phyloP scores from a whole-genome alignment of 2,113 vertebrate genomes.

The Chaenogobius annularis region DNA sequence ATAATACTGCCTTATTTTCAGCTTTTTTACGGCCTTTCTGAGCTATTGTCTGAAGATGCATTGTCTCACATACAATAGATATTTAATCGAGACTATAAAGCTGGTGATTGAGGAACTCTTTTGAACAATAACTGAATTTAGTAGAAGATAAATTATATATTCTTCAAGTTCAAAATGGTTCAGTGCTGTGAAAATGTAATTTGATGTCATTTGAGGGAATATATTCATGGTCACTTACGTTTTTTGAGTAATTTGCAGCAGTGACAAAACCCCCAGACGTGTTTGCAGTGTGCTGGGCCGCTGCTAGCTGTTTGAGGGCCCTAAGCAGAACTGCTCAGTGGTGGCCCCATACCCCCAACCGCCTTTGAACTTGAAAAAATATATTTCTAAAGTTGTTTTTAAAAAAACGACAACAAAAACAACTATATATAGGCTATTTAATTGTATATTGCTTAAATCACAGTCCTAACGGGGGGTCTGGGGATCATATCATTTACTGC shows the following conservation, averaged over 20 bases:
- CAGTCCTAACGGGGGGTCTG: no score
- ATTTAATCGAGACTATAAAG: conserved; percentile 5
- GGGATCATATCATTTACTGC: no score
- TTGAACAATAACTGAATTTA: conserved; percentile 4
- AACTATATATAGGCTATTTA: no score
- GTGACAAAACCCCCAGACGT: conserved; percentile 14
- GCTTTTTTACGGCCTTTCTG: not conserved
- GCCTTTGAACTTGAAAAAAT: no score
- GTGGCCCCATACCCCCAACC: no score
- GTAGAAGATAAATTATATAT: not conserved
- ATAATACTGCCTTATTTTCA: not conserved
- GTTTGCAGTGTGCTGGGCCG: conserved; percentile 12
- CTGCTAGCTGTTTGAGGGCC: no score
- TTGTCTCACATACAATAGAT: conserved; percentile 9
- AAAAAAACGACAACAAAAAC: no score
- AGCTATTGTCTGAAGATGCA: conserved; percentile 1
- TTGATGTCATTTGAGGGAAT: not conserved
- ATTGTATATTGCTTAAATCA: no score
- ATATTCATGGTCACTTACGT: not conserved
- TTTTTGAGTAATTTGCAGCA: no score
- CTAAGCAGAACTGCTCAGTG: conserved; percentile 5
- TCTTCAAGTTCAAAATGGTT: not conserved
- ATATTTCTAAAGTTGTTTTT: no score
- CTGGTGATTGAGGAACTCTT: not conserved
- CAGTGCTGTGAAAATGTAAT: not conserved